phyloP scores from a whole-genome alignment of 1,140 invertebrate species.

The Lasaia peninsularis region DNA sequence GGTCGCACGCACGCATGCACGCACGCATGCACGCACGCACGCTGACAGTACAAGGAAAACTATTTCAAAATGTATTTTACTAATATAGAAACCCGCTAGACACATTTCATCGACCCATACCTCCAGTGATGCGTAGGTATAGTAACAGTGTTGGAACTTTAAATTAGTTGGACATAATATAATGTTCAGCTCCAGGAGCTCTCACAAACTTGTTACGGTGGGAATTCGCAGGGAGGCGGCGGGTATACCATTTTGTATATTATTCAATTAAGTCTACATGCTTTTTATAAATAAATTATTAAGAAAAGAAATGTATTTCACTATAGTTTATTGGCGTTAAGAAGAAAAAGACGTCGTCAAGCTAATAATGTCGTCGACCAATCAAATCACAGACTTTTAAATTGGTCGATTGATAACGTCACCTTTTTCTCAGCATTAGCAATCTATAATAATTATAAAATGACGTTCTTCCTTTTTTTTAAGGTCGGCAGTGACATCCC shows the following conservation, averaged over 20 bases:
- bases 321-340: no score
- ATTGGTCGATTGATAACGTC: no score
- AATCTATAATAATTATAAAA: no score
- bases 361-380: no score
- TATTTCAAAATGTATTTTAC: neutral
- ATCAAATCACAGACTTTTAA: no score
- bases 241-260: constrained; percentile 10
- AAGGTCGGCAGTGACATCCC: no score
- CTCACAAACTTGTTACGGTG: constrained; percentile 12
- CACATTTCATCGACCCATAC: constrained; percentile 50
- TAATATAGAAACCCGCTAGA: constrained; percentile 30
- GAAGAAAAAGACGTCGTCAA: no score
- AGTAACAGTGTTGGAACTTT: constrained; percentile 57
- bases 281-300: neutral
- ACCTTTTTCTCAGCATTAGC: no score
- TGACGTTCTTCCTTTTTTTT: no score
- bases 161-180: constrained; percentile 44
- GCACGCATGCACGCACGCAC: neutral
- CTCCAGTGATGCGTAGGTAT: constrained; percentile 41
- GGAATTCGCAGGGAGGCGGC: constrained; percentile 8
- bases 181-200: constrained; percentile 17
- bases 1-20: neutral
- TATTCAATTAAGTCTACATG: neutral
- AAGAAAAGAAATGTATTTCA: neutral
- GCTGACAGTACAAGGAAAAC: neutral